phyloP scores from a whole-genome alignment of 2,113 vertebrate species.

The Progne subis region DNA sequence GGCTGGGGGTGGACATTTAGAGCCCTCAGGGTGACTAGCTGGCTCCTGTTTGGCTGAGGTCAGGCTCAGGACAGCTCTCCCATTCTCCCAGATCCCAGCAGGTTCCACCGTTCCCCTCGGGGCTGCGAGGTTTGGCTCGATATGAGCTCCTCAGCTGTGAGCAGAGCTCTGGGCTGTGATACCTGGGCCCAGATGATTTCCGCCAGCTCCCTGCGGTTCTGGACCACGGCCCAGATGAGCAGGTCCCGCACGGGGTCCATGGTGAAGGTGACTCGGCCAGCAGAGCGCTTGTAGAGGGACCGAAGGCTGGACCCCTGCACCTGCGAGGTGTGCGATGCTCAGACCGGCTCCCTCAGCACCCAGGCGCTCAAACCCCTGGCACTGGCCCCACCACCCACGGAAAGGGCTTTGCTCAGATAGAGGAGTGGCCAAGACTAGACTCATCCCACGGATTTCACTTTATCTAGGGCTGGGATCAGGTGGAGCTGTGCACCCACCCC shows the following conservation, averaged over 20 bases:
- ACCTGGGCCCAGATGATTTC: constrained; percentile 95
- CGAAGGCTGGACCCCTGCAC: constrained; percentile 69
- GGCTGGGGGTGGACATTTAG: not conserved
- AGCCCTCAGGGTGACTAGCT: not conserved
- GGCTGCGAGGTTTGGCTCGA: not conserved
- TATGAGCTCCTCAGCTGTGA: not conserved
- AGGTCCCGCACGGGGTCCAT: constrained; percentile 83
- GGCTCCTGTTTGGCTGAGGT: not conserved
- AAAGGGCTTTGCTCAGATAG: not conserved
- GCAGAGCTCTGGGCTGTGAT: not conserved
- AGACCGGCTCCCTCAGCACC: not conserved
- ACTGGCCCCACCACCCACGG: not conserved
- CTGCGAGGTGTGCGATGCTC: not conserved
- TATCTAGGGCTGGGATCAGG: not conserved
- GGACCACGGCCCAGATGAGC: constrained; percentile 93
- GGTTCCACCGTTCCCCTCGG: not conserved
- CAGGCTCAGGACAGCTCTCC: not conserved
- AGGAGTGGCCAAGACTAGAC: not conserved
- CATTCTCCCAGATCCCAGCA: not conserved
- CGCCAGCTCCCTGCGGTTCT: constrained; percentile 87
- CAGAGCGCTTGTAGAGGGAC: constrained; percentile 64
- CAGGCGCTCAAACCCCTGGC: not conserved
- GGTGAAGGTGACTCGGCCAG: constrained; percentile 59
- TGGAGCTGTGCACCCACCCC: not conserved
- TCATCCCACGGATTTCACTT: not conserved